These are phyloP conservation scores for Pantelozetes paolii DNA, from an alignment of 2,888 invertebrate genomes.

Conservation along the genomic window DNA sequence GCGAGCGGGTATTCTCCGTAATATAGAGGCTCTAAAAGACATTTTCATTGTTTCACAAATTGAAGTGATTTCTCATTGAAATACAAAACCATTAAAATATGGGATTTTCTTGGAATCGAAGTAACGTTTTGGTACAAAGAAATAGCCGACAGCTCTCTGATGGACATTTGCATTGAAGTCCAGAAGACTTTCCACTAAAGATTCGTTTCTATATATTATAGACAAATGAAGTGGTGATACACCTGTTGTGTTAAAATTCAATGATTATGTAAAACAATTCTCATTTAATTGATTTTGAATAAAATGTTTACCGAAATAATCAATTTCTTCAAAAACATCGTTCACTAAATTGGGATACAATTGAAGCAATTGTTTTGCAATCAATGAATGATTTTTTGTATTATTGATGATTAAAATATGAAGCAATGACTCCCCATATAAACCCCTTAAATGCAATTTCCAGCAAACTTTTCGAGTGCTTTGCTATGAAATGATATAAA, in stretches of 20 bases:
- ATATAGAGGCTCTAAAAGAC: constrained; percentile 58
- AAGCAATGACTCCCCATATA: constrained; percentile 86
- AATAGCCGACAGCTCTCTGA: constrained; percentile 88
- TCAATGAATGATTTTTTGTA: constrained; percentile 71
- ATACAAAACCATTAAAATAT: constrained; percentile 3
- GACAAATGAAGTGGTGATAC: constrained; percentile 92
- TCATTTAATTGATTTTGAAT: background rate
- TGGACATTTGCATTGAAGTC: constrained; percentile 78
- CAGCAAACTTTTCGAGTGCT: constrained; percentile 71
- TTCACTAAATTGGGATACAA: constrained; percentile 84
- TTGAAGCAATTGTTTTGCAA: constrained; percentile 82
- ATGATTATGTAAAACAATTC: background rate
- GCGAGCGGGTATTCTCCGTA: constrained; percentile 94
- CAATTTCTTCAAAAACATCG: constrained; percentile 95
- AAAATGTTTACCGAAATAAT: constrained; percentile 71
- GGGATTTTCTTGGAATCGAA: background rate
- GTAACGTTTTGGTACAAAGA: constrained; percentile 77
- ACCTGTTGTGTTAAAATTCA: constrained; percentile 56
- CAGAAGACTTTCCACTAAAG: constrained; percentile 84
- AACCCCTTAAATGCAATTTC: constrained; percentile 94
- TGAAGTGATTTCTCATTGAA: too few species aligned
- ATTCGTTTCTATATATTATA: constrained; percentile 93
- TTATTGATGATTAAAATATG: constrained; percentile 94
- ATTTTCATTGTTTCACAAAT: constrained; percentile 52
- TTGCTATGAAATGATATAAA: constrained; percentile 43